Conservation (phyloP, 2,797 vertebrate genomes). For the Enteromius paludinosus region DNA sequence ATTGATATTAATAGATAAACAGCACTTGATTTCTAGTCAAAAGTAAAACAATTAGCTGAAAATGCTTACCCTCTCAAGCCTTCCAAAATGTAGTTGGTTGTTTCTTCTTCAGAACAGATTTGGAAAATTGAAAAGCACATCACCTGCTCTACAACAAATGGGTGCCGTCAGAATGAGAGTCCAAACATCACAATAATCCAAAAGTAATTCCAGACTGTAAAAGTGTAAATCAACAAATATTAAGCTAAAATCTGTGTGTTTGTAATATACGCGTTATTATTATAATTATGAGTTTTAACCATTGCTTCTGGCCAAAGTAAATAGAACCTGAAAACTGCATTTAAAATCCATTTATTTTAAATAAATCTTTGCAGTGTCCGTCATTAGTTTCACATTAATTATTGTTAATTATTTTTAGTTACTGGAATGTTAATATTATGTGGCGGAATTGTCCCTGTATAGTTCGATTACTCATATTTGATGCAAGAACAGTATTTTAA, state of each 20-base stretch:
- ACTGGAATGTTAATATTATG: not conserved
- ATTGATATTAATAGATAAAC: not conserved
- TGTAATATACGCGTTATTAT: not conserved
- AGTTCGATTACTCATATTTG: not conserved
- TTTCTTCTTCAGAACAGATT: not conserved
- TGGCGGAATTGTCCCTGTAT: not conserved
- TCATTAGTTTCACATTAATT: too few species aligned
- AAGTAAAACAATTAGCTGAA: not conserved
- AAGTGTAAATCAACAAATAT: not conserved
- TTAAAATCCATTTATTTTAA: too few species aligned
- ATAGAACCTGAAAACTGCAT: too few species aligned
- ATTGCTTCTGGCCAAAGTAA: not conserved
- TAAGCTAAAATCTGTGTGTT: not conserved
- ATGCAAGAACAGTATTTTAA: not conserved
- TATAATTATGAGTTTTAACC: not conserved
- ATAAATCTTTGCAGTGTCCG: too few species aligned
- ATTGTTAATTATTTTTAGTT: not conserved
- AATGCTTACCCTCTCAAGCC: not conserved
- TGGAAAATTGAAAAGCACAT: not conserved
- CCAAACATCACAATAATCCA: not conserved
- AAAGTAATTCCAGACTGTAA: not conserved
- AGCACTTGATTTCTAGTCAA: not conserved
- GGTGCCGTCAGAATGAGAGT: not conserved
- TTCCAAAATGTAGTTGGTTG: not conserved
- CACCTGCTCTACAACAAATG: not conserved